Conservation (phyloP, 2,888 invertebrate genomes). For the Smittia aterrima region DNA sequence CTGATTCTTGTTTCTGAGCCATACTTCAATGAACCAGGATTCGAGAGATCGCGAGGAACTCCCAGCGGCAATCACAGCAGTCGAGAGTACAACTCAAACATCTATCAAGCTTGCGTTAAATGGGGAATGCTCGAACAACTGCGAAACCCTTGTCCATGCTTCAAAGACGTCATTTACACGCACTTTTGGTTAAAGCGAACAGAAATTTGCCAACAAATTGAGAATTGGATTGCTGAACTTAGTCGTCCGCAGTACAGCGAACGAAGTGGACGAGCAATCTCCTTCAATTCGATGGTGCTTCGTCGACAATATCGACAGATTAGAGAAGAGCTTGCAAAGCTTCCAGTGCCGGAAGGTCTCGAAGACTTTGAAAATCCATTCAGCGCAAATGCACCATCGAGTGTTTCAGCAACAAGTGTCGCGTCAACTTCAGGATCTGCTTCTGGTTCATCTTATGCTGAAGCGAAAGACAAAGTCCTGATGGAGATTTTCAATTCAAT, state of each 20-base stretch:
- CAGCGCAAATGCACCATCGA: slow-evolving; percentile 48
- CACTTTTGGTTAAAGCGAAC: slow-evolving; percentile 94
- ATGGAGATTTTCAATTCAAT: slow-evolving; percentile 24
- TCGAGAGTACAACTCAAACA: slow-evolving; percentile 92
- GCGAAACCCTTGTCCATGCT: slow-evolving; percentile 84
- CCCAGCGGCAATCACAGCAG: slow-evolving; percentile 85
- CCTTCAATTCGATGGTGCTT: slow-evolving; percentile 71
- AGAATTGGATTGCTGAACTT: slow-evolving; percentile 86
- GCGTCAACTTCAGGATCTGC: not conserved
- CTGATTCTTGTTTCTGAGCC: slow-evolving; percentile 89
- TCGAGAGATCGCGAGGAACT: slow-evolving; percentile 85
- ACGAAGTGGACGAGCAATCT: slow-evolving; percentile 73
- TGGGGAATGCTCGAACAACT: slow-evolving; percentile 97
- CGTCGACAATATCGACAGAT: slow-evolving; percentile 80
- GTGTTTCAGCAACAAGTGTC: slow-evolving; percentile 19
- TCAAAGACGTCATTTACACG: slow-evolving; percentile 86
- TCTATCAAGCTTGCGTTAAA: slow-evolving; percentile 89
- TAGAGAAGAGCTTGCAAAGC: slow-evolving; percentile 80
- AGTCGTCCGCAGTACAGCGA: slow-evolving; percentile 73
- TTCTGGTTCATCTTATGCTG: not conserved
- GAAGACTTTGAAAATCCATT: slow-evolving; percentile 67
- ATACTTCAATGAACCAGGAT: slow-evolving; percentile 93
- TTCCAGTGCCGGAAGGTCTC: slow-evolving; percentile 74
- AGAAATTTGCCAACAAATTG: slow-evolving; percentile 85
- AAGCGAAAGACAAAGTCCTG: not conserved